These are phyloP conservation scores for Tylochromis polylepis DNA, from an alignment of 2,113 vertebrate species.

Conservation along the genomic window DNA sequence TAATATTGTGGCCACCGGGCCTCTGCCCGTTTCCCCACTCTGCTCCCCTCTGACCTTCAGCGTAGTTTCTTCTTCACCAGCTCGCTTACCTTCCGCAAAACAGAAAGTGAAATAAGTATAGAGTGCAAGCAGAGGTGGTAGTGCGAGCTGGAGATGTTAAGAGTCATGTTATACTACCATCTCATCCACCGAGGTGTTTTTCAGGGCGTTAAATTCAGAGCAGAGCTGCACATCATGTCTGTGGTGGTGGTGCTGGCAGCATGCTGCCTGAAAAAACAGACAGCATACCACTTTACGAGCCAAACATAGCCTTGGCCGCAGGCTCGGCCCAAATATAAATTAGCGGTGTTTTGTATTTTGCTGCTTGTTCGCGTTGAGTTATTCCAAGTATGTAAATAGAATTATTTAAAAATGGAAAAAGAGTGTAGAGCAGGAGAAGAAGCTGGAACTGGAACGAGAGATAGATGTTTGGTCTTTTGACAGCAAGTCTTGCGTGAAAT, in stretches of 20 bases:
- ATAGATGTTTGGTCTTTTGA: constrained; percentile 48
- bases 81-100: not conserved
- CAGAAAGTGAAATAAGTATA: not conserved
- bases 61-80: not conserved
- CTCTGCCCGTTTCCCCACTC: not conserved
- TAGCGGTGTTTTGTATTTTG: constrained; percentile 12
- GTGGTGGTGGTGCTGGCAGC: not conserved
- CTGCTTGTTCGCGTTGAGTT: constrained; percentile 30
- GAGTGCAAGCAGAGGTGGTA: not conserved
- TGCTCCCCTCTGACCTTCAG: not conserved
- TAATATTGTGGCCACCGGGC: not conserved
- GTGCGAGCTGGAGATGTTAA: not conserved
- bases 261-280: not conserved
- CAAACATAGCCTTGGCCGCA: not conserved
- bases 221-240: not conserved
- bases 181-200: constrained; percentile 14
- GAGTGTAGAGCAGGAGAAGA: not conserved
- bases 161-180: constrained; percentile 15
- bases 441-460: not conserved
- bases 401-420: not conserved
- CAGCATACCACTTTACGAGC: constrained; percentile 12
- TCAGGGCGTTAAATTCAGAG: constrained; percentile 3
- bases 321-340: constrained; percentile 14
- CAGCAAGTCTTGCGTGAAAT: constrained; percentile 62
- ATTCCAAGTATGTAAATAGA: constrained; percentile 16